These are phyloP conservation scores for Phrixothrix hirtus DNA, from an alignment of 2,888 invertebrate species.

Conservation along the genomic window DNA sequence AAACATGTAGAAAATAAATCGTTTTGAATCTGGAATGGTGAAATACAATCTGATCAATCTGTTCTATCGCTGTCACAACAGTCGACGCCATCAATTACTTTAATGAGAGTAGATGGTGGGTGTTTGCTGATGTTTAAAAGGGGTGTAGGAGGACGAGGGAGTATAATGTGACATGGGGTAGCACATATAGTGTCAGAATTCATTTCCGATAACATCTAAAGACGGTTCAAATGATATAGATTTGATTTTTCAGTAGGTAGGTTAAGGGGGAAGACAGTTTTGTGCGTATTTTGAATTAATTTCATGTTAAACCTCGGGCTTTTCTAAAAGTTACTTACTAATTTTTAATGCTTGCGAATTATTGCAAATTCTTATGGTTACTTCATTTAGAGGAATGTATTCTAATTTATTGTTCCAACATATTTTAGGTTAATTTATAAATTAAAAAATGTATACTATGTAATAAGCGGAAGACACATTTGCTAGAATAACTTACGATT, in stretches of 20 bases:
- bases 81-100: conserved; percentile 53
- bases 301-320: conserved; percentile 1
- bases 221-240: conserved; percentile 47
- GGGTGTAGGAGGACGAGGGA: conserved; percentile 34
- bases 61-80: conserved; percentile 54
- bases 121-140: conserved; percentile 32
- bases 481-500: too few relatives aligned
- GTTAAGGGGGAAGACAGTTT: conserved; percentile 32
- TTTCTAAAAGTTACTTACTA: not conserved
- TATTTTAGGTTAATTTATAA: too few relatives aligned
- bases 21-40: conserved; percentile 43
- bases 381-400: too few relatives aligned
- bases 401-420: too few relatives aligned
- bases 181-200: conserved; percentile 49
- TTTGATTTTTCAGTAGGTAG: conserved; percentile 50
- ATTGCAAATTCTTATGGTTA: too few relatives aligned
- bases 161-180: conserved; percentile 34
- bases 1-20: conserved; percentile 43
- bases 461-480: too few relatives aligned
- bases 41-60: conserved; percentile 56
- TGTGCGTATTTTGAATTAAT: conserved; percentile 24
- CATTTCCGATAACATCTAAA: conserved; percentile 53
- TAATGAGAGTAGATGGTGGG: conserved; percentile 53
- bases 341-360: too few relatives aligned
- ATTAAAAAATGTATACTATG: too few relatives aligned